Conservation (phyloP, 2,113 vertebrate genomes). For the Cricetomys ansorgei region DNA sequence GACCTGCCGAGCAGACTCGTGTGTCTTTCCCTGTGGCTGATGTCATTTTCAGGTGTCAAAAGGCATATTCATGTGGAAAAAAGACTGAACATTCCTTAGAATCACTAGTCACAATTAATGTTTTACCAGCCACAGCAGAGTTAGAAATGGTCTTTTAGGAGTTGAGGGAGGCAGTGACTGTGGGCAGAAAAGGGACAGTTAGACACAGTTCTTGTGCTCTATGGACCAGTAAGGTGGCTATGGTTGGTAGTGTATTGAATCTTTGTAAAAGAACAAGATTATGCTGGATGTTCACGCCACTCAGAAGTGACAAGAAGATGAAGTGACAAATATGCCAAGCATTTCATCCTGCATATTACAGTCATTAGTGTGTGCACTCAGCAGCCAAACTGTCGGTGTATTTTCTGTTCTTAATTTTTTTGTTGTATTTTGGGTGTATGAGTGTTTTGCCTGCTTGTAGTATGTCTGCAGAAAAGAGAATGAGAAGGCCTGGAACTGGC, state of each 20-base stretch:
- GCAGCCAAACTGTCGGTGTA: not conserved
- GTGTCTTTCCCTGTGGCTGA: constrained; percentile 5
- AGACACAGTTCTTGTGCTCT: not conserved
- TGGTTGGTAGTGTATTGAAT: not conserved
- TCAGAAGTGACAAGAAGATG: not conserved
- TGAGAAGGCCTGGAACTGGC: not conserved
- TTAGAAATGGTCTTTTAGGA: not conserved
- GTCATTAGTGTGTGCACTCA: not conserved
- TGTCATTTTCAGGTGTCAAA: not conserved
- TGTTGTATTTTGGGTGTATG: not conserved
- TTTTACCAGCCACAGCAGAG: not conserved
- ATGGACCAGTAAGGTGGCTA: no score
- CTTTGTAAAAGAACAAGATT: not conserved
- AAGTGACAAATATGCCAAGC: not conserved
- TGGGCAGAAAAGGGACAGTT: not conserved
- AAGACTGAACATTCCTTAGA: not conserved
- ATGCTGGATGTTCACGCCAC: accelerated
- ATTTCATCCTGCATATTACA: not conserved
- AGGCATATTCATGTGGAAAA: not conserved
- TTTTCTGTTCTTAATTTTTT: not conserved
- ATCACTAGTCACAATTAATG: not conserved
- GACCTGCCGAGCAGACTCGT: not conserved
- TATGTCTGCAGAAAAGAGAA: not conserved
- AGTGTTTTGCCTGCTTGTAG: not conserved
- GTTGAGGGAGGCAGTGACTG: not conserved